Conservation (phyloP, 2,113 vertebrate species). For the Gymnorhina tibicen region DNA sequence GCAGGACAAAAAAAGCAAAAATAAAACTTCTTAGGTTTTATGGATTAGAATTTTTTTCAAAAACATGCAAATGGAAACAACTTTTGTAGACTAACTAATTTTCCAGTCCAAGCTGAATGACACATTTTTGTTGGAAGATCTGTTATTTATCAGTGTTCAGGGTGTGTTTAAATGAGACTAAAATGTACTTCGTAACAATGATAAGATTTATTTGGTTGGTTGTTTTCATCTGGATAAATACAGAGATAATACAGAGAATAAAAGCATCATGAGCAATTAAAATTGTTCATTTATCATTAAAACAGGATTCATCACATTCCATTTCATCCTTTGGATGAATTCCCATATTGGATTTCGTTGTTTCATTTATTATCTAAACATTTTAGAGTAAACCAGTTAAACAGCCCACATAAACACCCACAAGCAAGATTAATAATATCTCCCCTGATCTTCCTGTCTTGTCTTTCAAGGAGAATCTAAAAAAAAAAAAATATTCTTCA, state of each 20-base stretch:
- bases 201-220: not conserved
- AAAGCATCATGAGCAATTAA: not conserved
- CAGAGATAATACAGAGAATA: not conserved
- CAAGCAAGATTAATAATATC: not conserved
- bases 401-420: not conserved
- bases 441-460: not conserved
- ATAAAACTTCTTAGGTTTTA: not conserved
- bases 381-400: not conserved
- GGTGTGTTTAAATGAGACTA: not conserved
- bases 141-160: not conserved
- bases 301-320: not conserved
- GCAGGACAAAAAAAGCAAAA: not conserved
- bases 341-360: not conserved
- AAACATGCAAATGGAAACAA: not conserved
- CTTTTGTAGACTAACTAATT: not conserved
- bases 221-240: not conserved
- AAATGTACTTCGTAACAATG: not conserved
- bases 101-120: not conserved
- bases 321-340: not conserved
- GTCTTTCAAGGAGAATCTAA: not conserved
- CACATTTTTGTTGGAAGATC: not conserved
- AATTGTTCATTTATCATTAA: not conserved
- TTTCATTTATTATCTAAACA: not conserved
- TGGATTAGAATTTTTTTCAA: not conserved
- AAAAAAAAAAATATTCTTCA: not conserved